These are phyloP conservation scores for Pocota personata DNA, from an alignment of 2,888 invertebrate genomes.

Conservation along the genomic window DNA sequence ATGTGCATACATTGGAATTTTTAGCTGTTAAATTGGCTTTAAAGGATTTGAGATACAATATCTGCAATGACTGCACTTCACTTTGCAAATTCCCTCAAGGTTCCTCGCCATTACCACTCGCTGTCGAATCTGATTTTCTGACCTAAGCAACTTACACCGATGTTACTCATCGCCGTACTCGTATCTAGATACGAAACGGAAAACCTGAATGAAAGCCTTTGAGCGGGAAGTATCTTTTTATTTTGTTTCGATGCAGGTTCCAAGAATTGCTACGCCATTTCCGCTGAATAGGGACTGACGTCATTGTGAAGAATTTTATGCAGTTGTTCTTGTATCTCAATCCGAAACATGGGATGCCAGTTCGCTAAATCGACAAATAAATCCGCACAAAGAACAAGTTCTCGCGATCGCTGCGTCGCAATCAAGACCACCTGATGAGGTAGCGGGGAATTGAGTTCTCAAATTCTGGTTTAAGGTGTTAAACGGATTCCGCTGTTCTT, in stretches of 20 bases:
- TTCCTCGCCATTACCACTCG: neutral
- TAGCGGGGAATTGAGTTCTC: slow-evolving; percentile 58
- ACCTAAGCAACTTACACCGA: neutral
- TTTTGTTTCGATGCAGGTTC: neutral
- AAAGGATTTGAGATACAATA: neutral
- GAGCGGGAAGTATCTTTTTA: neutral
- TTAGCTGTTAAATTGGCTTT: slow-evolving; percentile 22
- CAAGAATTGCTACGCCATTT: slow-evolving; percentile 28
- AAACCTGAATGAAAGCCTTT: slow-evolving; percentile 45
- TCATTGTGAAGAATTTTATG: slow-evolving; percentile 31
- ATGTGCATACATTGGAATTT: slow-evolving; percentile 38
- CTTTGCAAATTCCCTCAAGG: neutral
- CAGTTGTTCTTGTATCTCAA: slow-evolving; percentile 39
- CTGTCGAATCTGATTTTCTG: neutral
- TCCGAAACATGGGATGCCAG: slow-evolving; percentile 19
- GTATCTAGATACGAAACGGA: neutral
- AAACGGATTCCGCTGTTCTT: slow-evolving; percentile 46
- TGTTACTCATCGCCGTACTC: slow-evolving; percentile 37
- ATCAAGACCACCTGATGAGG: slow-evolving; percentile 51
- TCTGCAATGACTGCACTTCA: neutral
- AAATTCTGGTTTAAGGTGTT: slow-evolving; percentile 66
- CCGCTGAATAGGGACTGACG: slow-evolving; percentile 51
- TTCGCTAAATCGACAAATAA: slow-evolving; percentile 36
- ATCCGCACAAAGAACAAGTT: slow-evolving; percentile 54
- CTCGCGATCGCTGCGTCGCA: neutral